These are phyloP conservation scores for Allolobophora icterica DNA, from an alignment of 2,888 invertebrate species.

Conservation along the genomic window DNA sequence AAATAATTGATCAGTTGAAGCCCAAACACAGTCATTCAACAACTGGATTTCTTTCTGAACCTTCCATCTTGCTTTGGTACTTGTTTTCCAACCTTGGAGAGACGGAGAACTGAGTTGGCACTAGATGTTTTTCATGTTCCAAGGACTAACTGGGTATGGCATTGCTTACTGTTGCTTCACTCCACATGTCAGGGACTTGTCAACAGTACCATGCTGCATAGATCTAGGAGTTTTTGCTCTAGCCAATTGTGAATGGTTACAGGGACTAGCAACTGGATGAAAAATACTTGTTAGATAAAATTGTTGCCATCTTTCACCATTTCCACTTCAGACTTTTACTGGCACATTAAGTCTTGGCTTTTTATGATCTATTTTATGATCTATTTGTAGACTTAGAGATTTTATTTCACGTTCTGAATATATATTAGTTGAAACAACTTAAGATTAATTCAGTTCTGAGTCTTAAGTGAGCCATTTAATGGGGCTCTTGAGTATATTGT, in stretches of 20 bases:
- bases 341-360: background rate
- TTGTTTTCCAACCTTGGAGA: no score
- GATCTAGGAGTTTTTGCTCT: no score
- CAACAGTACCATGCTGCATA: no score
- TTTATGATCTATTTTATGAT: background rate
- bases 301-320: background rate
- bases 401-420: background rate
- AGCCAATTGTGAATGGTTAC: background rate
- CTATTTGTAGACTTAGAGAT: background rate
- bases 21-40: no score
- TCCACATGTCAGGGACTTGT: background rate
- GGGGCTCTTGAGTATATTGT: no score
- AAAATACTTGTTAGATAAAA: background rate
- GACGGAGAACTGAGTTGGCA: no score
- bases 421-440: background rate
- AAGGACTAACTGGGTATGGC: background rate
- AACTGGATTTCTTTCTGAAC: no score
- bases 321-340: background rate
- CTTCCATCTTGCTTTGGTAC: no score
- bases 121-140: background rate
- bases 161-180: background rate
- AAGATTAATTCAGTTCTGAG: background rate
- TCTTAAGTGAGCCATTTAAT: background rate
- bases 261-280: background rate
- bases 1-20: no score